Evolutionary conservation across 2,797 vertebrate genomes (phyloP), one percentile per base, ranked within the genome.

Genomic region (Dicrostonyx torquatus): DNA sequence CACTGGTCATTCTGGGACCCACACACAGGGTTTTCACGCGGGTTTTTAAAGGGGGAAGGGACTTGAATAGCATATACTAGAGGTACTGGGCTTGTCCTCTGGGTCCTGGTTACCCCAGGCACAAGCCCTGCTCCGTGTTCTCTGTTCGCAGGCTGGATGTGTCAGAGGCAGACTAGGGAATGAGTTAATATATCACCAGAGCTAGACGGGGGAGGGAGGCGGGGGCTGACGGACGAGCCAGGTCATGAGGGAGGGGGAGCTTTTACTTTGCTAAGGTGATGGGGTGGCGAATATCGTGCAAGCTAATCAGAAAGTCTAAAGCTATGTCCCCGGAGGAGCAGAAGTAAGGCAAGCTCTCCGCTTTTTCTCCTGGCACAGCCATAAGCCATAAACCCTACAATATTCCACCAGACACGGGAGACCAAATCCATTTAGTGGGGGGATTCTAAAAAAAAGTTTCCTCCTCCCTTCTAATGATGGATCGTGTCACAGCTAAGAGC

Each of bases 231-330:
- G 84, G 93, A 73, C 88, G 86, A 96, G 96, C 89, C 92, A 83
- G 91, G 94, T 85, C 80, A 93, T 31, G 62, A 95, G 87, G 91
- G 84, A 96, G 94, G 94, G 87, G 91, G 92, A 73, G 77, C 94
- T 94, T 93, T 53, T 89, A 97, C 97, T 98, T 96, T 14, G 95
- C 80, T 58, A 97, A 96, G 97, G 96, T 87, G 95, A 87, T 75
- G 68, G 95, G 96, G 93, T 95, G 96, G 93, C 43, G 91, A 88
- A 96, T 68, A 91, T 64, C 87, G 89, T 95, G 97, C 97, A 96
- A 98, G 98, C 98, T 98, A 83, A 97, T 95, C 97, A 93, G 89
- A 98, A 98, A 98, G 98, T 98, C 97, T 94, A 26, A 89, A 89
- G 96, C 96, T 82, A 10, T 4, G 84, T 75, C 79, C 94, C 95